Base-by-base conservation (phyloP, 2,797 vertebrate species). In the Mormyrus proboscirostris region DNA sequence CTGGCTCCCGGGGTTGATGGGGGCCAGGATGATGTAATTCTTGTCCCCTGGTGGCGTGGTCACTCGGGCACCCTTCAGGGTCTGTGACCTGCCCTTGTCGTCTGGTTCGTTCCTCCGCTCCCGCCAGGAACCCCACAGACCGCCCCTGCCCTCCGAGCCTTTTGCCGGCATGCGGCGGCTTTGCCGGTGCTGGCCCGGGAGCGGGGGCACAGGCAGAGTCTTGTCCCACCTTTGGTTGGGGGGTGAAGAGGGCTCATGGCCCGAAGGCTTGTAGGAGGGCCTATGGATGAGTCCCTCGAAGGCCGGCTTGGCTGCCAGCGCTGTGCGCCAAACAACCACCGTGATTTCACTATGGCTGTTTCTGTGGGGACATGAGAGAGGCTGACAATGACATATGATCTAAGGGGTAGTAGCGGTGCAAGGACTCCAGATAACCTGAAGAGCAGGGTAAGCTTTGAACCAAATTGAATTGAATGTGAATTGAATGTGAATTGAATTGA, bases 21-120 rank as follows among this genome's bases (percentile, higher is more conserved):
- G 98, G 0, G 98, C 96, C 88, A 99, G 94, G 94, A 99, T 98
- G 95, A 99, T 98, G 93, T 98, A 98, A 96, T 98, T 96, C 92
- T 95, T 97, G 95, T 98, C 98, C 0, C 96, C 94, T 2, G 96
- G 95, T 14, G 96, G 92, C 0, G 98, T 95, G 84, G 97, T 95
- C 88, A 96, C 95, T 0, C 96, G 95, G 89, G 97, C 95, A 83
- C 96, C 95, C 92, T 96, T 96, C 88, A 96, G 93, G 1, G 95
- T 96, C 90, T 94, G 94, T 0, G 95, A 94, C 38, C 25, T 79
- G 2, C 92, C 88, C 7, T 94, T 95, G 91, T 94, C 92, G 0
- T 95, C 93, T 0, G 90, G 92, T 89, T 97, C 97, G 90, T 97
- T 95, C 0, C 95, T 73, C 92, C 96, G 91, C 91, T 97, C 93